Base-by-base conservation (phyloP, 2,888 invertebrate species). In the Sinohyriopsis cumingii region DNA sequence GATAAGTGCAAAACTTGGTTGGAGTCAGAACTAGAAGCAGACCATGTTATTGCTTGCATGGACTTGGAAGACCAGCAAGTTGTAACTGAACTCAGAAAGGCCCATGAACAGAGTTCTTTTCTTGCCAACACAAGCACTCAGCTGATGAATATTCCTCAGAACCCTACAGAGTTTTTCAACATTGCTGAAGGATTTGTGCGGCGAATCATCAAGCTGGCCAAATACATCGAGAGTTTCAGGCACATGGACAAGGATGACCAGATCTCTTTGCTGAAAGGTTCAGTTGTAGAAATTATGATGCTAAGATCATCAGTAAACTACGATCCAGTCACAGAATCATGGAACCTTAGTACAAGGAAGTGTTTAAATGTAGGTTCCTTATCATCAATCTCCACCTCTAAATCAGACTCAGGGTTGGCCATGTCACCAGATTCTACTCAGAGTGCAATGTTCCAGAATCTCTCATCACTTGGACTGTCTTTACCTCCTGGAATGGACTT, bases 201-300 rank as follows among this genome's bases (percentile, higher is more conserved):
- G 12, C 91, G 94, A 65, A 92, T 94, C 1, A 94, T 94, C 18
- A 94, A 94, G 87, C 94, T 94, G 74, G 94, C 94, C 9, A 94
- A 94, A 84, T 93, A 93, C 82, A 90, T 94, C 63, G 91, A 85
- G 85, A 95, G 95, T 1, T 98, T 98, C 90, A 95, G 95, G 89
- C 95, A 95, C 87, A 94, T 98, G 93, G 95, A 96, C 87, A 96
- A 97, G 86, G 96, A 96, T 83, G 98, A 98, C 90, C 97, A 98
- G 91, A 93, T 96, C 68, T 93, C 94, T 15, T 90, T 96, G 25
- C 90, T 85, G 67, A 82, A 86, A 74, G 84, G 87, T 12, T 82
- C 87, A 18, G 87, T 88, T 20, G 84, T 87, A 12, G 88, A 88
- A 71, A 85, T 88, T 59, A 83, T 88, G 82, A 86, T 88, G 78